These are phyloP conservation scores for Chrysolina oricalcia DNA, from an alignment of 2,888 invertebrate genomes.

Conservation along the genomic window DNA sequence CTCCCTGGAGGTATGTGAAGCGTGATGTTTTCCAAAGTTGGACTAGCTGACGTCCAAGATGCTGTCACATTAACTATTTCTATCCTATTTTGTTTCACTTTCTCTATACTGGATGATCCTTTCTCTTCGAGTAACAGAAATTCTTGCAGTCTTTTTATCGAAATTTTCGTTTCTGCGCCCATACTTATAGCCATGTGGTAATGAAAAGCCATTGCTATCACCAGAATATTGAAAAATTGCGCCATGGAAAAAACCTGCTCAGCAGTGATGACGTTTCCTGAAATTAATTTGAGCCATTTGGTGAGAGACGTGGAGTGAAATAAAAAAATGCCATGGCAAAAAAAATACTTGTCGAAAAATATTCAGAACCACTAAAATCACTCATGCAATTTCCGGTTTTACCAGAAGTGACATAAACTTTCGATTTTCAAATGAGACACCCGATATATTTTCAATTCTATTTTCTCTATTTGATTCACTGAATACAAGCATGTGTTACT, in stretches of 20 bases:
- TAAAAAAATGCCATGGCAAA: too few relatives aligned
- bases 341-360: too few relatives aligned
- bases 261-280: constrained; percentile 68
- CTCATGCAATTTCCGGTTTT: too few relatives aligned
- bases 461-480: too few relatives aligned
- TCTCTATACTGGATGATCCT: constrained; percentile 60
- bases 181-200: constrained; percentile 76
- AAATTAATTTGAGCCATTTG: neutral
- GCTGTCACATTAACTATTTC: constrained; percentile 60
- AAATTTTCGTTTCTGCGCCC: constrained; percentile 76
- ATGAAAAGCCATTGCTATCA: constrained; percentile 76
- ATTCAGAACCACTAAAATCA: too few relatives aligned
- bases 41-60: constrained; percentile 60
- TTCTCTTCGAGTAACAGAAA: constrained; percentile 76
- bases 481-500: too few relatives aligned
- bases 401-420: too few relatives aligned
- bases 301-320: too few relatives aligned
- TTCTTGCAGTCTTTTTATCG: constrained; percentile 74
- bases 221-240: constrained; percentile 72
- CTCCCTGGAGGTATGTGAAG: constrained; percentile 72
- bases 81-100: constrained; percentile 52
- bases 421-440: too few relatives aligned
- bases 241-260: constrained; percentile 71
- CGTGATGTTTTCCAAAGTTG: constrained; percentile 67
- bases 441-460: too few relatives aligned